Evolutionary conservation across 2,888 invertebrate genomes (phyloP).

Genomic region (Troides aeacus): DNA sequence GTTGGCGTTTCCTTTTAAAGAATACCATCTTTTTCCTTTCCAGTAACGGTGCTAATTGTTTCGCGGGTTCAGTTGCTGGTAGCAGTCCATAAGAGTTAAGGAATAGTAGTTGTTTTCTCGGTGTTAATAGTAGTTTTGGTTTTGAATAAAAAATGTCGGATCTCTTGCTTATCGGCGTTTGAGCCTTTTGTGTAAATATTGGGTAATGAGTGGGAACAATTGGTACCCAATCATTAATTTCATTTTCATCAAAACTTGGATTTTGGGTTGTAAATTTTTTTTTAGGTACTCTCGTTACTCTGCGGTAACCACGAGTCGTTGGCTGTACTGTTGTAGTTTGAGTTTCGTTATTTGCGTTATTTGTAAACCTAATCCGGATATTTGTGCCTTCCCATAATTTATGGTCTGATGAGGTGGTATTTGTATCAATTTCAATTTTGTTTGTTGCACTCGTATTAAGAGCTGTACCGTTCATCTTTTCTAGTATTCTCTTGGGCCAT

Average conservation of each 20-base stretch:
- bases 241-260: constrained; percentile 49
- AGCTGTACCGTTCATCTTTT: constrained; percentile 48
- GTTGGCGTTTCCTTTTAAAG: constrained; percentile 54
- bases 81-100: constrained; percentile 63
- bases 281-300: constrained; percentile 63
- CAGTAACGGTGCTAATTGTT: constrained; percentile 38
- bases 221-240: constrained; percentile 71
- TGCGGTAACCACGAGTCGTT: constrained; percentile 57
- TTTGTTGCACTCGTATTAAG: constrained; percentile 45
- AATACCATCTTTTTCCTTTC: constrained; percentile 57
- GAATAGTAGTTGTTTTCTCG: constrained; percentile 55
- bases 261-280: constrained; percentile 48
- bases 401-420: constrained; percentile 47
- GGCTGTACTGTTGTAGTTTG: constrained; percentile 41
- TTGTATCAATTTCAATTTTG: constrained; percentile 44
- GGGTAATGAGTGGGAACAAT: constrained; percentile 66
- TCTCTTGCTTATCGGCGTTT: constrained; percentile 50
- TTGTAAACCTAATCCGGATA: constrained; percentile 45
- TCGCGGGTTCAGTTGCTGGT: constrained; percentile 47
- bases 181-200: constrained; percentile 40
- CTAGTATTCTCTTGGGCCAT: constrained; percentile 65
- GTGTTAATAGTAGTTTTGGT: constrained; percentile 33
- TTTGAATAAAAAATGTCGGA: constrained; percentile 45
- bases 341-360: constrained; percentile 41
- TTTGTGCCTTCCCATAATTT: constrained; percentile 49